These are phyloP conservation scores for Heliconius eleuchia DNA, from an alignment of 1,140 invertebrate genomes.

Conservation along the genomic window DNA sequence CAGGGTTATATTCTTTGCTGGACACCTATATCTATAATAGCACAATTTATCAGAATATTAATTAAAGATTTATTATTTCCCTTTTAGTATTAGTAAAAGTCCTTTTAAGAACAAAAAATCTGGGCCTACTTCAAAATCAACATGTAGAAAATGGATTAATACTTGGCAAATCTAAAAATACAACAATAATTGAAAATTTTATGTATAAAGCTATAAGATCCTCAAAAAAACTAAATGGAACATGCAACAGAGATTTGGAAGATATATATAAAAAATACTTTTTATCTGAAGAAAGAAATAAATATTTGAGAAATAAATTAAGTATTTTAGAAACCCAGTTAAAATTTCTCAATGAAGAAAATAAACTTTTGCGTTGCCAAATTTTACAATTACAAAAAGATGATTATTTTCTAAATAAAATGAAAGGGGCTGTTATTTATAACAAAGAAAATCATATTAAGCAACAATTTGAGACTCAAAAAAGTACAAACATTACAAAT, in stretches of 20 bases:
- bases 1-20: too few species aligned
- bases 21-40: too few species aligned
- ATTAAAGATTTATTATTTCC: not conserved
- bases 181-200: not conserved
- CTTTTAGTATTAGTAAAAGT: not conserved
- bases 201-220: not conserved
- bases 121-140: not conserved
- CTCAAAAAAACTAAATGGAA: not conserved
- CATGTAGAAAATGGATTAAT: not conserved
- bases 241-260: not conserved
- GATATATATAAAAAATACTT: constrained; percentile 34
- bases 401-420: constrained; percentile 25
- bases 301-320: constrained; percentile 49
- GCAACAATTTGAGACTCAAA: not conserved
- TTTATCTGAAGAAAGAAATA: constrained; percentile 47
- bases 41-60: not conserved
- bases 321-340: constrained; percentile 43
- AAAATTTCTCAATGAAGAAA: constrained; percentile 35
- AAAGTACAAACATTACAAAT: not conserved
- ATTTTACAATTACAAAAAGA: constrained; percentile 21
- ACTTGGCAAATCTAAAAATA: not conserved
- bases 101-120: not conserved
- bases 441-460: not conserved
- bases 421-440: not conserved
- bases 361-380: constrained; percentile 29